Evolutionary conservation across 2,888 invertebrate genomes (phyloP), one percentile per base, ranked within the genome.

Genomic region (Ormia ochracea): DNA sequence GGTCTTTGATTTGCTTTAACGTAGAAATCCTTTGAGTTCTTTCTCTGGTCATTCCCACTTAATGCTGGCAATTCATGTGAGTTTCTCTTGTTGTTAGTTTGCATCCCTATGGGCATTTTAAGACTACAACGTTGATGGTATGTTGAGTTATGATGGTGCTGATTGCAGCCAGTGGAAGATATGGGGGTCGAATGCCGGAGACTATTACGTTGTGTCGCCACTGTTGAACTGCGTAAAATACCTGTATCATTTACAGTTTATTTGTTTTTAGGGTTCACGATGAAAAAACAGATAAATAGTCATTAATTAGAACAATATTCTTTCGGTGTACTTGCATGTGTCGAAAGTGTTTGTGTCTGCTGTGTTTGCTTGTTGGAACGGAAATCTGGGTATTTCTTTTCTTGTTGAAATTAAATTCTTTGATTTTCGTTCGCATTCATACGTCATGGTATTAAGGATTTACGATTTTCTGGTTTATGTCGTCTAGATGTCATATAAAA

Each of bases 171-270:
- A 36, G 52, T 28, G 26, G 28, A 17, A 19, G 80, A 68, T 38
- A 72, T 78, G 23, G 86, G 84, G 38, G 84, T 72, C 6, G 87
- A 86, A 65, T 83, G 83, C 4, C 87, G 85, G 4, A 80, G 23
- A 1, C 63, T 23, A 63, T 84, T 84, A 70, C 84, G 84, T 48
- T 85, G 84, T 56, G 81, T 72, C 63, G 72, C 63, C 72, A 83
- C 50, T 17, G 85, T 82, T n/a, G 88, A 84, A 73, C 83, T 85
- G 14, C 88, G 87, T 31, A 86, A 69, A 36, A 85, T 82, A 79
- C 87, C 88, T 88, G 69, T 4, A 56, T 19, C 3, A 41, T 19
- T 28, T 31, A 0, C 4, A 0, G 4, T 58, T 69, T 56, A n/a
- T n/a, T 31, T 58, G 9, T 14, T 86, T 31, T 36, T 31, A 50